Evolutionary conservation across 64 coral and sea anemone species (phyloP).

Genomic region (Montipora foliosa): DNA sequence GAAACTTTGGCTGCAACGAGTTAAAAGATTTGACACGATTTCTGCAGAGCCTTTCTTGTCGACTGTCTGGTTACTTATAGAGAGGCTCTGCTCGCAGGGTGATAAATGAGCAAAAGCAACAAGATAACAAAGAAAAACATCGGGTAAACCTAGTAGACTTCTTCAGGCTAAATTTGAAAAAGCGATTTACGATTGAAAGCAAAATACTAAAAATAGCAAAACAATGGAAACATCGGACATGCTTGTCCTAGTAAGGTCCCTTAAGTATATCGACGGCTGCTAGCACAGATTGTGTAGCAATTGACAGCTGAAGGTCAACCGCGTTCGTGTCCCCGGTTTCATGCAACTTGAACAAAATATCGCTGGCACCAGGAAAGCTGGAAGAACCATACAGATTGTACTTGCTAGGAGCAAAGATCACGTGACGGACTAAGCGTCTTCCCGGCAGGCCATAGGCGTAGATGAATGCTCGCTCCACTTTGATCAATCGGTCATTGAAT

Average conservation of each 20-base stretch:
- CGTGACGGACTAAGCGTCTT: constrained; percentile 68
- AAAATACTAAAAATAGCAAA: neutral
- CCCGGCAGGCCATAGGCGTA: constrained; percentile 82
- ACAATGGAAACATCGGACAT: neutral
- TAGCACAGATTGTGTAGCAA: constrained; percentile 50
- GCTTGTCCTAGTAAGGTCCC: neutral
- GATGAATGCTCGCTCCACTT: constrained; percentile 75
- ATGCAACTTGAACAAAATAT: constrained; percentile 46
- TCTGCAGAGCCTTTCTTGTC: no score
- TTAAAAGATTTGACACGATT: no score
- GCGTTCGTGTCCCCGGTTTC: constrained; percentile 53
- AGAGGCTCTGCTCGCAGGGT: no score
- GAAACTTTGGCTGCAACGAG: no score
- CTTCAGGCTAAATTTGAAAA: no score
- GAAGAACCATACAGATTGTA: constrained; percentile 75
- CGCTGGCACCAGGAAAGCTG: constrained; percentile 77
- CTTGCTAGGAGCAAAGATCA: constrained; percentile 71
- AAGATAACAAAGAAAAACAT: no score
- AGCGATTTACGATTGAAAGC: neutral
- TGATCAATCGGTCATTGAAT: constrained; percentile 84
- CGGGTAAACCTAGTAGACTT: no score
- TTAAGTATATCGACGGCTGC: constrained; percentile 56
- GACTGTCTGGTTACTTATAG: no score
- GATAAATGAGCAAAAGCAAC: no score
- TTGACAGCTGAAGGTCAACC: constrained; percentile 74